These are phyloP conservation scores for Varanus komodoensis DNA, from an alignment of 2,113 vertebrate species.

Conservation along the genomic window DNA sequence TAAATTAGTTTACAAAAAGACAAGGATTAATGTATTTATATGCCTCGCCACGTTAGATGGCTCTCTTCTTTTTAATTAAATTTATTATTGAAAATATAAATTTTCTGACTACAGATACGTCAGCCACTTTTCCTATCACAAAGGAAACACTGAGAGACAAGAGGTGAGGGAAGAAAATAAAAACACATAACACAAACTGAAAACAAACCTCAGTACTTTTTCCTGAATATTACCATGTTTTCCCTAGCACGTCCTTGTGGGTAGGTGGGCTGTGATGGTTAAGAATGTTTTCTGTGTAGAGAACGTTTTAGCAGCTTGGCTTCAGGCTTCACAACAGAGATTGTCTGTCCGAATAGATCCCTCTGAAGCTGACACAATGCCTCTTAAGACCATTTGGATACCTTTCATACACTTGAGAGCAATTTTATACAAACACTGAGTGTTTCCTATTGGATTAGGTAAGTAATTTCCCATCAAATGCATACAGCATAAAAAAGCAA, in stretches of 20 bases:
- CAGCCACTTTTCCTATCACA: slow-evolving; percentile 5
- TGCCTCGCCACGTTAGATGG: slow-evolving; percentile 5
- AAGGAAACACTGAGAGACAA: slow-evolving; percentile 48
- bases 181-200: slow-evolving; percentile 28
- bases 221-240: slow-evolving; percentile 36
- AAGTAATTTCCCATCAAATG: slow-evolving; percentile 69
- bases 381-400: slow-evolving; percentile 50
- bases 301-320: slow-evolving; percentile 7
- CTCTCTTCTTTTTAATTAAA: slow-evolving; percentile 29
- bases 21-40: slow-evolving; percentile 35
- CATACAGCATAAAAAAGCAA: slow-evolving; percentile 56
- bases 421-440: slow-evolving; percentile 51
- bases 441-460: slow-evolving; percentile 58
- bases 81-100: slow-evolving; percentile 42
- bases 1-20: slow-evolving; percentile 38
- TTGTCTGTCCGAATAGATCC: slow-evolving; percentile 30
- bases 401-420: slow-evolving; percentile 41
- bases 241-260: slow-evolving; percentile 26
- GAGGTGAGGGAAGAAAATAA: slow-evolving; percentile 27
- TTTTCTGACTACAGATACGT: slow-evolving; percentile 33
- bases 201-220: slow-evolving; percentile 35
- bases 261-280: not conserved
- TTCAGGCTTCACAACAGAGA: slow-evolving; percentile 53
- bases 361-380: not conserved
- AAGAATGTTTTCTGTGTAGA: slow-evolving; percentile 24